A percentile compares a stretch with the other conserved stretches of the same genome.
Evolutionary conservation across 2,888 invertebrate species (phyloP).

Genomic region (Salpingus planirostris): DNA sequence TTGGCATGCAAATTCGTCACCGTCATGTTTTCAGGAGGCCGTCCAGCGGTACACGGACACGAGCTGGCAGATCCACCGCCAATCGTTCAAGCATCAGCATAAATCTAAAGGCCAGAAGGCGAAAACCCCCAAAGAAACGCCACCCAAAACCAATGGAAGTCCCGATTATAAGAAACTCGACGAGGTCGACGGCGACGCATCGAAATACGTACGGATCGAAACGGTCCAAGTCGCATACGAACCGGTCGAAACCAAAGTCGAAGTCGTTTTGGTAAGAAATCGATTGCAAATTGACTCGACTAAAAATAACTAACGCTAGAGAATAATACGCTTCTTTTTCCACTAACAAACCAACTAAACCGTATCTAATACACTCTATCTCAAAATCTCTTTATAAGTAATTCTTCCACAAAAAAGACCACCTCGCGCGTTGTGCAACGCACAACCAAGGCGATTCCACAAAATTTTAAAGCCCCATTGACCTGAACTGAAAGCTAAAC

Average conservation of each 20-base stretch:
- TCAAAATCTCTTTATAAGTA: no score
- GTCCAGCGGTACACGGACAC: constrained; percentile 64
- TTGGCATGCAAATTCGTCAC: constrained; percentile 7
- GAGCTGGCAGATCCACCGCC: constrained; percentile 64
- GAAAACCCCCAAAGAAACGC: constrained; percentile 13
- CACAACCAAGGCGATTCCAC: no score
- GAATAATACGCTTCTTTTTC: no score
- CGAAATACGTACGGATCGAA: constrained; percentile 28
- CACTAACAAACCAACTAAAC: no score
- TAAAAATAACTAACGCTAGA: no score
- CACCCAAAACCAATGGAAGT: constrained; percentile 5
- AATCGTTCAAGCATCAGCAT: constrained; percentile 23
- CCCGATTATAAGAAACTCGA: constrained; percentile 9
- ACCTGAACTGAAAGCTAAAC: no score
- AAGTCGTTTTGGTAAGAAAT: constrained; percentile 36
- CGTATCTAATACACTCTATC: no score
- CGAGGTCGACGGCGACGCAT: not conserved
- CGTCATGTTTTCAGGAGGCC: constrained; percentile 55
- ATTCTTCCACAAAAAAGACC: no score
- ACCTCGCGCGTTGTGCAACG: no score
- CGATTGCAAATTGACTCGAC: no score
- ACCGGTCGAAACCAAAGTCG: constrained; percentile 22
- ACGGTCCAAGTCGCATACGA: constrained; percentile 35
- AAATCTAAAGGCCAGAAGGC: constrained; percentile 4
- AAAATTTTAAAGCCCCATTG: no score